Evolutionary conservation across 2,888 invertebrate species (phyloP), one percentile per base, ranked within the genome.

Genomic region (Perdita meconis): DNA sequence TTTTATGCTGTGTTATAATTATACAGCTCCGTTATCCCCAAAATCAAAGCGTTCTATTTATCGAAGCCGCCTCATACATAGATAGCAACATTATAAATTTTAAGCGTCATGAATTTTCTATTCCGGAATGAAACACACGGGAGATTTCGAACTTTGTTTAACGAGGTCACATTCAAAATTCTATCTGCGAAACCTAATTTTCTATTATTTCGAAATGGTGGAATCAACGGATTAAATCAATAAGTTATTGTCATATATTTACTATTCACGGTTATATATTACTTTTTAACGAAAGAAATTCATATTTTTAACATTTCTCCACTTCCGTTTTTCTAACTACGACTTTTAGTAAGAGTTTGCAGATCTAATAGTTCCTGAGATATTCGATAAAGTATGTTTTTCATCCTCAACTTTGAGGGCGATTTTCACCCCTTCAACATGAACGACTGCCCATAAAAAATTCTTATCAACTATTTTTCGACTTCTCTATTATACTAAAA

Each of bases 101-200:
- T 38, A 40, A 42, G 38, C 34, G 38, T 55, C 53, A 22, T 38
- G 12, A 55, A 50, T 22, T 22, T 51, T 44, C 12, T 26, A 65
- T 66, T 40, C 50, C 26, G 61, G 34, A 34, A 59, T 53, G 50
- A 57, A 79, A 40, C 59, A 59, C 57, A 19, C 40, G 60, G 66
- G 44, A 61, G 53, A 50, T 65, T 73, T 64, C 16, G n/a, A 73
- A 65, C 26, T 73, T 75, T 64, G 64, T 50, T 65, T 8, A 75
- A 74, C 47, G 53, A 47, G 74, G 64, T 73, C 74, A 65, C 74
- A 75, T 73, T 59, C 38, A 42, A 73, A 75, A 75, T 73, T 75
- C 74, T 56, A 75, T 75, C 74, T 65, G 22, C 44, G 74, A 60
- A 69, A 64, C 57, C 74, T 74, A 73, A 75, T 75, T 65, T 55